These are phyloP conservation scores for Microctonus hyperodae DNA, from an alignment of 2,888 invertebrate species.

Conservation along the genomic window DNA sequence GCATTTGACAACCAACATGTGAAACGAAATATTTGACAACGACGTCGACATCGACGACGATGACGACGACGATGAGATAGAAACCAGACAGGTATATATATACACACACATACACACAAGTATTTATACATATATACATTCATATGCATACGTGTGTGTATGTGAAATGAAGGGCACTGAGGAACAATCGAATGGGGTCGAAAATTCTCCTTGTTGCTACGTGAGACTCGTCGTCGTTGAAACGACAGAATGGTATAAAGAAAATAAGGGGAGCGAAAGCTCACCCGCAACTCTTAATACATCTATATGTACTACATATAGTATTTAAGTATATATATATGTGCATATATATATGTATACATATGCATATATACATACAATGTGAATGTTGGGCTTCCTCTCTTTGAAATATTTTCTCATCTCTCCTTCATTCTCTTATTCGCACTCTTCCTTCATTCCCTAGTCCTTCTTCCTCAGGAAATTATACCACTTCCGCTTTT, in stretches of 20 bases:
- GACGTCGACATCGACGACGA: slow-evolving; percentile 25
- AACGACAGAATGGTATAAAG: background rate
- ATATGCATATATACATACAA: too few relatives aligned
- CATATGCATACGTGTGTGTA: too few relatives aligned
- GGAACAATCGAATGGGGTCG: slow-evolving; percentile 56
- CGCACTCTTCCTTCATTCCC: slow-evolving; percentile 24
- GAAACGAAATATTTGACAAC: slow-evolving; percentile 27
- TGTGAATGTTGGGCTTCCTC: slow-evolving; percentile 15
- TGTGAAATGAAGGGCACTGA: slow-evolving; percentile 40
- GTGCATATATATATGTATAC: background rate
- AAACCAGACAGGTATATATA: slow-evolving; percentile 1
- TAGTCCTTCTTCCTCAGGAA: slow-evolving; percentile 34
- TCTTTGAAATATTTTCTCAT: slow-evolving; percentile 7
- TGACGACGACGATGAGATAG: slow-evolving; percentile 23
- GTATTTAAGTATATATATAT: background rate
- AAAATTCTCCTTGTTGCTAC: slow-evolving; percentile 52
- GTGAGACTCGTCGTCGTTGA: slow-evolving; percentile 41
- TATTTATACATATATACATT: slow-evolving; percentile 21
- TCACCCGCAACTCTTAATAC: background rate
- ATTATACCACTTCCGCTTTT: slow-evolving; percentile 40
- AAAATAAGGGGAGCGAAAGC: background rate
- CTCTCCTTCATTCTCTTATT: slow-evolving; percentile 3
- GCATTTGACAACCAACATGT: slow-evolving; percentile 26
- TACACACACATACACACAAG: slow-evolving; percentile 12
- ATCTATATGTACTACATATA: too few relatives aligned